Evolutionary conservation across 1,140 invertebrate species (phyloP), one percentile per base, ranked within the genome.

Genomic region (Nixonia krombeini): DNA sequence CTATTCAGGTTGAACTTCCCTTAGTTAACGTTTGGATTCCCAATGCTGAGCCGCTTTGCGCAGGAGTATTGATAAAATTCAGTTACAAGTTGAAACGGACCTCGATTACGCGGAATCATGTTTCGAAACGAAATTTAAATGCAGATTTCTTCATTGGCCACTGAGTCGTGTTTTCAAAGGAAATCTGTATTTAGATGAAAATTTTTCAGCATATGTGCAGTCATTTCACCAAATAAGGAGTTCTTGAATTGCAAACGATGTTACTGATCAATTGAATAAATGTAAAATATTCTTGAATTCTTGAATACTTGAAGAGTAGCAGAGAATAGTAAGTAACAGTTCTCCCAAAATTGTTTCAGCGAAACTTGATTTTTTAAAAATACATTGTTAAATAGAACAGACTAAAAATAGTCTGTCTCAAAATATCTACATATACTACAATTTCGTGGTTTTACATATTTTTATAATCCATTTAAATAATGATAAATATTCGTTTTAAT

Each of bases 61-160:
- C 55, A 55, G 40, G 50, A 66, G 55, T 56, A 68, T 68, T 68
- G 64, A 68, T 51, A 29, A 55, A 57, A 68, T 67, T 56, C 40
- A 15, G 56, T 56, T 59, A 56, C 56, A 45, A 59, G 25, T 40
- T 35, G 25, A 12, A 67, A 61, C 56, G 51, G 26, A 68, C 41
- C 40, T 35, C 33, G 28, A 10, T 41, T 61, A 41, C 29, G 15
- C 18, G 6, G 7, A 8, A 15, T n/a, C 41, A 35, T 21, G 12
- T 38, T 23, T 26, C 23, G 0, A 29, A 68, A 58, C 45, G 53
- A 62, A 61, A 33, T 23, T 12, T n/a, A n/a, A 46, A 62, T 56
- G 46, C 51, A 66, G 59, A 59, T 66, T 42, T 13, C 17, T 42
- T 25, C 12, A 35, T 35, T 25, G n/a, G 16, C 16, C 15, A 15